phyloP scores from a whole-genome alignment of 2,888 invertebrate genomes.

The Leuctra nigra region DNA sequence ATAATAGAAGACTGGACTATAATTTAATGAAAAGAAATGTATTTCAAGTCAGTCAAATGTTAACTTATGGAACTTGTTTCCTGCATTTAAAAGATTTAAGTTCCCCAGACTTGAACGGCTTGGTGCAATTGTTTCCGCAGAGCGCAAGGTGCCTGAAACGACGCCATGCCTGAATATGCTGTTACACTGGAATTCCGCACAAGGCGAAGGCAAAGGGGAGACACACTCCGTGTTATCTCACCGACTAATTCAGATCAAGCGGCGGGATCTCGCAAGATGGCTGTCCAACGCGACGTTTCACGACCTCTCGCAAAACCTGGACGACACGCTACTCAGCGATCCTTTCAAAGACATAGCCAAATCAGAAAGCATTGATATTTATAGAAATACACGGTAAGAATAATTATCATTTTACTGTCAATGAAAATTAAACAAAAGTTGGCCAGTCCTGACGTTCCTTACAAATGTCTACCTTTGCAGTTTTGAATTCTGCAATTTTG shows the following conservation, averaged over 20 bases:
- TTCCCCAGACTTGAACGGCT: no score
- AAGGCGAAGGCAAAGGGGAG: conserved; percentile 47
- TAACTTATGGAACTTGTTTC: no score
- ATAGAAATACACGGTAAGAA: not conserved
- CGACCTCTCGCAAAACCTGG: conserved; percentile 46
- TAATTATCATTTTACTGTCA: no score
- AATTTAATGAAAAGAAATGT: no score
- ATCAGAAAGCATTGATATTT: conserved; percentile 9
- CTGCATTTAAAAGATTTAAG: no score
- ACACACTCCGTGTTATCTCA: conserved; percentile 49
- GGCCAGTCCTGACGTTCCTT: no score
- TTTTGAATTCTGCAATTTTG: no score
- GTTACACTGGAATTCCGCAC: conserved; percentile 49
- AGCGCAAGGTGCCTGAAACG: conserved; percentile 44
- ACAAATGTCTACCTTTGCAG: no score
- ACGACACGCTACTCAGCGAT: conserved; percentile 35
- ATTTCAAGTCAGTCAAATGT: no score
- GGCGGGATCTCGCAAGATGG: conserved; percentile 53
- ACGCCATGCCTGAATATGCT: conserved; percentile 50
- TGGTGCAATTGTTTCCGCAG: conserved; percentile 34
- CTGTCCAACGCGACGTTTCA: conserved; percentile 50
- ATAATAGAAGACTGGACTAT: no score
- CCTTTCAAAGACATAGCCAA: conserved; percentile 34
- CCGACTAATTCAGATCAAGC: conserved; percentile 52
- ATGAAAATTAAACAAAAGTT: no score